Evolutionary conservation across 2,113 vertebrate genomes (phyloP).

Genomic region (Amblyornis subalaris): DNA sequence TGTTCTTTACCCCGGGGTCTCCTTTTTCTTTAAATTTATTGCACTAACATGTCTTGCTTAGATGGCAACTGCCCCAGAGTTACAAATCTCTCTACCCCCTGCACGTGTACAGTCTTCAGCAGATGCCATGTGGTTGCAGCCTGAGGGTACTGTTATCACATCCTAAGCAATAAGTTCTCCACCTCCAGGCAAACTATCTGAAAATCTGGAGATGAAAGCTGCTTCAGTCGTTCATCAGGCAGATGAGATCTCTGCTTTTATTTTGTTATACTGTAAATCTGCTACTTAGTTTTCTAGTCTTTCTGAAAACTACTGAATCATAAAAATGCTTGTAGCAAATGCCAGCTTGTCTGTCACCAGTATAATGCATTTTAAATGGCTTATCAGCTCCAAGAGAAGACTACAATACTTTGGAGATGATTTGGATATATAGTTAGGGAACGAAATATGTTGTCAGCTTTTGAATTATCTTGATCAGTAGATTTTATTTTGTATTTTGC

Average conservation of each 20-base stretch:
- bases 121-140: background rate
- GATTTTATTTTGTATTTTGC: background rate
- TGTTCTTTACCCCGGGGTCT: background rate
- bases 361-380: slow-evolving; percentile 41
- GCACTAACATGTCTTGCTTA: background rate
- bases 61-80: background rate
- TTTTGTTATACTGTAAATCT: slow-evolving; percentile 57
- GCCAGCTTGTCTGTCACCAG: slow-evolving; percentile 52
- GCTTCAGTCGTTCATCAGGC: slow-evolving; percentile 50
- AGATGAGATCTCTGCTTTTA: slow-evolving; percentile 54
- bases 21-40: background rate
- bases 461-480: background rate
- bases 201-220: slow-evolving; percentile 42
- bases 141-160: background rate
- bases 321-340: slow-evolving; percentile 45
- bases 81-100: background rate
- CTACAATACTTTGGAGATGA: background rate
- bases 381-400: slow-evolving; percentile 39
- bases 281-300: slow-evolving; percentile 30
- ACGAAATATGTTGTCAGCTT: slow-evolving; percentile 32
- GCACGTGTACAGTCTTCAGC: background rate
- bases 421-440: slow-evolving; percentile 27
- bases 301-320: slow-evolving; percentile 51
- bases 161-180: slow-evolving; percentile 5
- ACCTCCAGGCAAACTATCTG: slow-evolving; percentile 38